phyloP scores from a whole-genome alignment of 2,797 vertebrate genomes.

The Cheirogaleus major region DNA sequence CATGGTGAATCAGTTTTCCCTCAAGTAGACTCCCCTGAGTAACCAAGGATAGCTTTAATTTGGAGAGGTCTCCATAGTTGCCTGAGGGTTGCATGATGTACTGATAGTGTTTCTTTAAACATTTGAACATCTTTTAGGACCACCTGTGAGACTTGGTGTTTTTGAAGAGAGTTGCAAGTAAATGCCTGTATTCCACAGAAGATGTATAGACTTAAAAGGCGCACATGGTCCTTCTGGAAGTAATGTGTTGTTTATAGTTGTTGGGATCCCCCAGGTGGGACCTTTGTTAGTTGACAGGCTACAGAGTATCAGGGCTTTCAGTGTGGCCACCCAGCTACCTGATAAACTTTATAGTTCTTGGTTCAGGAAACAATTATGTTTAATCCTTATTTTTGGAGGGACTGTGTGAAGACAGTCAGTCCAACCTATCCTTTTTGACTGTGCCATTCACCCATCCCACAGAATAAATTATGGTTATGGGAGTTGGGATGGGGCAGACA shows the following conservation, averaged over 20 bases:
- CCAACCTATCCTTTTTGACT: neutral
- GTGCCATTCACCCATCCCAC: neutral
- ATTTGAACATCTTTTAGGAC: neutral
- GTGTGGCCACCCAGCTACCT: neutral
- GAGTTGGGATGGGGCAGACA: neutral
- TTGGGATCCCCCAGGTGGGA: neutral
- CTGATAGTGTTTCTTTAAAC: neutral
- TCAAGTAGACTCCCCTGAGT: neutral
- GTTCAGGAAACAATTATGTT: neutral
- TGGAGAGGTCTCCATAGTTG: neutral
- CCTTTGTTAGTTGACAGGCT: neutral
- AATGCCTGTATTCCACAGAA: neutral
- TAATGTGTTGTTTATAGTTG: neutral
- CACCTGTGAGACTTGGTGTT: neutral
- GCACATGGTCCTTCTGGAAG: neutral
- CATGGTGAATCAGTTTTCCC: neutral
- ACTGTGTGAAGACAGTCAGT: neutral
- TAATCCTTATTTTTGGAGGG: neutral
- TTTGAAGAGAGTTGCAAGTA: neutral
- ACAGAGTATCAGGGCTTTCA: neutral
- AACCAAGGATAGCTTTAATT: neutral
- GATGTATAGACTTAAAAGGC: neutral
- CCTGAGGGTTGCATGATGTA: neutral
- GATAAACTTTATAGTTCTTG: neutral
- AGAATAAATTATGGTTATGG: neutral